Percentiles rank a stretch among this genome's conserved stretches.
Conservation (phyloP, 2,888 invertebrate species). For the Drosophila macrospina region DNA sequence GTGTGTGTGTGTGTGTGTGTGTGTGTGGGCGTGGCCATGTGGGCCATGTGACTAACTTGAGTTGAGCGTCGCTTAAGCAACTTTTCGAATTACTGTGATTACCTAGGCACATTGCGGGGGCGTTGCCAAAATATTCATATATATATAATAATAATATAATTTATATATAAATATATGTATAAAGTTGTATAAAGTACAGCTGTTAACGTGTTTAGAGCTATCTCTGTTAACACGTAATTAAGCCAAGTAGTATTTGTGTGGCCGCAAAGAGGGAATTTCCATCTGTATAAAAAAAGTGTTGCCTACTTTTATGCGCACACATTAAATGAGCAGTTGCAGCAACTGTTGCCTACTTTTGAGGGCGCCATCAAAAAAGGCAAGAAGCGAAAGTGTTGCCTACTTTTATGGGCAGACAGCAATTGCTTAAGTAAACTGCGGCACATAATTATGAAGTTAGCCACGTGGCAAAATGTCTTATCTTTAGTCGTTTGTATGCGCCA, state of each 20-base stretch:
- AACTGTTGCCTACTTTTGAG: slow-evolving; percentile 41
- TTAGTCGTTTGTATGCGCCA: neutral
- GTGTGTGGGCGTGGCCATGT: slow-evolving; percentile 70
- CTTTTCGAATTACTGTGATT: slow-evolving; percentile 63
- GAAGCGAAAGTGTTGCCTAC: slow-evolving; percentile 2
- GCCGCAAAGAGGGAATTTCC: slow-evolving; percentile 11
- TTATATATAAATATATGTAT: neutral
- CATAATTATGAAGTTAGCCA: slow-evolving; percentile 14
- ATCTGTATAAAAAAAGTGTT: slow-evolving; percentile 20
- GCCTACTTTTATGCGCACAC: slow-evolving; percentile 29
- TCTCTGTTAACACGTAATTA: slow-evolving; percentile 36
- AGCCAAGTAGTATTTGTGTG: slow-evolving; percentile 12
- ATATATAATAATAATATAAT: neutral
- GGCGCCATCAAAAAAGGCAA: neutral
- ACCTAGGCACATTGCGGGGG: slow-evolving; percentile 54
- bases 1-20: slow-evolving; percentile 17
- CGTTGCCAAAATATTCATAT: slow-evolving; percentile 28
- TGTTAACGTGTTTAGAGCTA: slow-evolving; percentile 49
- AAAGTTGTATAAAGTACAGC: no score
- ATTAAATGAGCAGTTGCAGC: neutral
- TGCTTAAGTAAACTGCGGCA: slow-evolving; percentile 1
- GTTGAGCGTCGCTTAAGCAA: slow-evolving; percentile 50
- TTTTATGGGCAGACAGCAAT: slow-evolving; percentile 1
- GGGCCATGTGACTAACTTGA: slow-evolving; percentile 71
- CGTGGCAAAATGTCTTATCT: slow-evolving; percentile 16